Evolutionary conservation across 1,140 invertebrate species (phyloP).

Genomic region (Micrasema minimum): DNA sequence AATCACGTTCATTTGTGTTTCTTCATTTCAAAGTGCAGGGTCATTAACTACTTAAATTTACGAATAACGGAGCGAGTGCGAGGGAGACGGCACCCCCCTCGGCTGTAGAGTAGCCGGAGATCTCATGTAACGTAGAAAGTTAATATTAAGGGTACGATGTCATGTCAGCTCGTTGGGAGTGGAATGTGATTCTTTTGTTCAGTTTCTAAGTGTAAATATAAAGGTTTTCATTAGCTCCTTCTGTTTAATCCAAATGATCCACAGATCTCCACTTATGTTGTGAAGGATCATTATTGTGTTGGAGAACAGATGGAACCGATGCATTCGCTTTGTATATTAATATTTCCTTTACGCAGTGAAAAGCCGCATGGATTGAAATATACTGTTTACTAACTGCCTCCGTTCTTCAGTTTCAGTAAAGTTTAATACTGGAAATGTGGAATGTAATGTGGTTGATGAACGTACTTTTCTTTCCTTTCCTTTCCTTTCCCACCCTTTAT

Average conservation of each 20-base stretch:
- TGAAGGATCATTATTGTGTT: too few species aligned
- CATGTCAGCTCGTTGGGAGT: neutral
- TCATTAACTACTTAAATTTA: conserved; percentile 55
- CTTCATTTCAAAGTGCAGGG: conserved; percentile 54
- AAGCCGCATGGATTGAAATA: neutral
- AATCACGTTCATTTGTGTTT: conserved; percentile 32
- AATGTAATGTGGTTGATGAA: neutral
- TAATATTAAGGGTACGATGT: conserved; percentile 19
- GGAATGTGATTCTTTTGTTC: conserved; percentile 1
- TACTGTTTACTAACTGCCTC: too few species aligned
- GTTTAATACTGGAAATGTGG: neutral
- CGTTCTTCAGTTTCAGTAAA: conserved; percentile 1
- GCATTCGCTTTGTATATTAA: conserved; percentile 9
- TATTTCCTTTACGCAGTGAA: conserved; percentile 6
- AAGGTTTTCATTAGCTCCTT: conserved; percentile 18
- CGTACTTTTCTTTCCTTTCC: neutral
- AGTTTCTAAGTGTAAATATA: conserved; percentile 11
- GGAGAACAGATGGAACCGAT: conserved; percentile 4
- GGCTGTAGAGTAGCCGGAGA: conserved; percentile 36
- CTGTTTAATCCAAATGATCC: neutral
- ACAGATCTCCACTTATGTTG: neutral
- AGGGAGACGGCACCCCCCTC: neutral
- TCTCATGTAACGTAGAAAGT: conserved; percentile 48
- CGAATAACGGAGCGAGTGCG: conserved; percentile 6
- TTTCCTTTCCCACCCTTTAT: neutral